These are phyloP conservation scores for Cryptoblepharus egeriae DNA, from an alignment of 2,797 vertebrate genomes.

Conservation along the genomic window DNA sequence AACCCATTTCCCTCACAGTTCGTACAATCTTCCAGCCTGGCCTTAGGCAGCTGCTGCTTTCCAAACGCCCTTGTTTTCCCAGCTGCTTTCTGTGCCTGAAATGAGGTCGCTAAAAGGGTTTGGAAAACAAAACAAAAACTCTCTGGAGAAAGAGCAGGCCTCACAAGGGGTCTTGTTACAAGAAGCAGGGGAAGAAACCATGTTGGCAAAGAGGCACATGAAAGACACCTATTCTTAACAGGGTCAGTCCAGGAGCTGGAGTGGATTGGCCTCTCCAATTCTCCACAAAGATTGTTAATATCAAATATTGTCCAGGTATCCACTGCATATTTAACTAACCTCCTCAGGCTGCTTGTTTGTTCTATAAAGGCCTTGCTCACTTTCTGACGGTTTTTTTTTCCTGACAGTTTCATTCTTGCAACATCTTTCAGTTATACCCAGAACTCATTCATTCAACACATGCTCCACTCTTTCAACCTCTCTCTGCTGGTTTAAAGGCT, in stretches of 20 bases:
- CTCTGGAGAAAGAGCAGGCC: conserved; percentile 24
- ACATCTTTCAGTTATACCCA: no score
- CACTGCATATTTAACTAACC: no score
- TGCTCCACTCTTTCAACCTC: no score
- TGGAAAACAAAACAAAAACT: conserved; percentile 59
- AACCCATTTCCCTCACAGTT: conserved; percentile 23
- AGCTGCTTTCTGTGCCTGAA: conserved; percentile 60
- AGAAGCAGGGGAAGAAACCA: background rate
- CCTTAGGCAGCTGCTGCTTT: conserved; percentile 33
- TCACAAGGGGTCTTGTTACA: conserved; percentile 10
- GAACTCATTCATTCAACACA: no score
- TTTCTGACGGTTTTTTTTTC: no score
- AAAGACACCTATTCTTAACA: conserved; percentile 9
- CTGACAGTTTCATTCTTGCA: no score
- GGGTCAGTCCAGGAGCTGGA: background rate
- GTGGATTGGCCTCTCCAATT: background rate
- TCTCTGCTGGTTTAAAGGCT: no score
- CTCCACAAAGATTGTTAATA: background rate
- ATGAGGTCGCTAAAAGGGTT: conserved; percentile 53
- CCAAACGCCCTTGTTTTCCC: conserved; percentile 65
- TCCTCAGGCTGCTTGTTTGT: background rate
- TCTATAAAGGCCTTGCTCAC: no score
- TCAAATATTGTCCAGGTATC: no score
- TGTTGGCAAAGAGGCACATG: conserved; percentile 11
- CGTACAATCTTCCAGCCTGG: background rate